These are phyloP conservation scores for Margarornis squamiger DNA, from an alignment of 2,797 vertebrate species.

Conservation along the genomic window DNA sequence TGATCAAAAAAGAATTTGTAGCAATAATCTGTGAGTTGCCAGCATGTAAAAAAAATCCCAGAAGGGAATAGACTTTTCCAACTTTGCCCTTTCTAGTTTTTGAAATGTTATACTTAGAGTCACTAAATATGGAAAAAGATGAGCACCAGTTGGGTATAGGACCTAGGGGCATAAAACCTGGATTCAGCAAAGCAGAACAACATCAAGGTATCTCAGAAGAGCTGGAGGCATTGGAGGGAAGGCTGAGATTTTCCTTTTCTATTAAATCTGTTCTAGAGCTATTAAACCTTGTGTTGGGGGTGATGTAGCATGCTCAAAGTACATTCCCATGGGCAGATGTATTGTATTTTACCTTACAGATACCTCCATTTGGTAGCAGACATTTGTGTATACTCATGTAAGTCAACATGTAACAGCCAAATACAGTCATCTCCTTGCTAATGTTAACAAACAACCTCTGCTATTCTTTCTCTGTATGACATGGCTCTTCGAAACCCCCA, in stretches of 20 bases:
- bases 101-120: background rate
- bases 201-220: background rate
- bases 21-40: background rate
- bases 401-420: background rate
- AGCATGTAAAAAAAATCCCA: background rate
- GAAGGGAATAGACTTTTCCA: background rate
- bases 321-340: background rate
- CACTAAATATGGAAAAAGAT: background rate
- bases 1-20: background rate
- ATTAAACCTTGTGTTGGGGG: background rate
- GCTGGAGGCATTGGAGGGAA: background rate
- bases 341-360: background rate
- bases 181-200: background rate
- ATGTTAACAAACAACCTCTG: background rate
- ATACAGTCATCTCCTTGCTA: background rate
- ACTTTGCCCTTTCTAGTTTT: background rate
- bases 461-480: background rate
- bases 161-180: background rate
- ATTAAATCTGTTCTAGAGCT: background rate
- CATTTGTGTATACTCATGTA: background rate
- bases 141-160: no score
- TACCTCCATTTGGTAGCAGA: background rate
- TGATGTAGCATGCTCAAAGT: background rate
- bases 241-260: background rate
- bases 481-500: rapidly evolving